phyloP scores from a whole-genome alignment of 2,888 invertebrate genomes.

The Halictus ligatus region DNA sequence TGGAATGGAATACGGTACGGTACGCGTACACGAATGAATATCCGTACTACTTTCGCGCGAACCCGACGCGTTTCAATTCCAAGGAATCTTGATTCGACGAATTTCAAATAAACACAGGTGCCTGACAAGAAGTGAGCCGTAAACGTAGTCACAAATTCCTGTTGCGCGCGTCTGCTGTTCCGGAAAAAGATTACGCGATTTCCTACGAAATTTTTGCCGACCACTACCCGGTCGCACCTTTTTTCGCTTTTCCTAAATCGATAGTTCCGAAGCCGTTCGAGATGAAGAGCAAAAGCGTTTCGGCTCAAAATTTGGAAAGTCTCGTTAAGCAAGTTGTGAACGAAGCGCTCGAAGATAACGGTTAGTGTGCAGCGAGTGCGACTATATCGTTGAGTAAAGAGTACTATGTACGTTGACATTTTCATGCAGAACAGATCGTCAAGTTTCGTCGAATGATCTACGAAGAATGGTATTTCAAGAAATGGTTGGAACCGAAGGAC shows the following conservation, averaged over 20 bases:
- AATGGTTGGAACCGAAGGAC: constrained; percentile 34
- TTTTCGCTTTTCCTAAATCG: neutral
- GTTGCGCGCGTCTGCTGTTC: neutral
- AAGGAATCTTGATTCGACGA: neutral
- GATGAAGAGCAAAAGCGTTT: constrained; percentile 62
- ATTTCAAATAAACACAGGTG: constrained; percentile 1
- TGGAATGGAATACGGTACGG: neutral
- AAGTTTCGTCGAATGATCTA: constrained; percentile 63
- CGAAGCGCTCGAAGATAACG: constrained; percentile 54
- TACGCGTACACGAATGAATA: neutral
- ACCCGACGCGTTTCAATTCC: neutral
- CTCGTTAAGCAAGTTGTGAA: constrained; percentile 66
- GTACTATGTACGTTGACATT: neutral
- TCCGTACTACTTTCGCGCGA: neutral
- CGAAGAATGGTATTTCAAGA: constrained; percentile 59
- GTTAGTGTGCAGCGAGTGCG: constrained; percentile 46
- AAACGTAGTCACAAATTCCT: neutral
- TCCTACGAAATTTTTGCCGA: neutral
- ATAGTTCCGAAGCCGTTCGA: neutral
- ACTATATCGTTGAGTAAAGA: neutral
- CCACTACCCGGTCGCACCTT: neutral
- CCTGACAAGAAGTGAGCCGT: neutral
- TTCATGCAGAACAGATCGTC: constrained; percentile 57
- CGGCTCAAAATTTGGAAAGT: constrained; percentile 66
- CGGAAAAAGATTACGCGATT: neutral